Percentiles rank a stretch among this genome's conserved stretches.
Evolutionary conservation across 2,797 vertebrate genomes (phyloP).

Genomic region (Sciurus carolinensis): DNA sequence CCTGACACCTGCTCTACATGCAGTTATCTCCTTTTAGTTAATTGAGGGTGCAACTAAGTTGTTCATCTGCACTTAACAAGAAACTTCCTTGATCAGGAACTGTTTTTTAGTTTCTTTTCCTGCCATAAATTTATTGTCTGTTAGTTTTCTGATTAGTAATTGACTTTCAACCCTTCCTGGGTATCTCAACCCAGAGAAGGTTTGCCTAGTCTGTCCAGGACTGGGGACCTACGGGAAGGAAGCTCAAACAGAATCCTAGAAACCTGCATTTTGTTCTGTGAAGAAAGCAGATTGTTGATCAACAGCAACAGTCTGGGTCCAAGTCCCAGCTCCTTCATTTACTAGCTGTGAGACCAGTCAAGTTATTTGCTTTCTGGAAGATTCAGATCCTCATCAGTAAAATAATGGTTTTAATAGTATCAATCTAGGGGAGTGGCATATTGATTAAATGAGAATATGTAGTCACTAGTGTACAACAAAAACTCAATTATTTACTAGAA

Average conservation of each 20-base stretch:
- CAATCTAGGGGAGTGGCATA: not conserved
- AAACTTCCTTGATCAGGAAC: not conserved
- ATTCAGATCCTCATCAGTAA: conserved; percentile 18
- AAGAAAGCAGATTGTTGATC: not conserved
- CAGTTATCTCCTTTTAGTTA: not conserved
- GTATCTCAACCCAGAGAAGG: not conserved
- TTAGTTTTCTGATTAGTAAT: not conserved
- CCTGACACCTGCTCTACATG: not conserved
- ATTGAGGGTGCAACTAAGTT: not conserved
- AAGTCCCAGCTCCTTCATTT: not conserved
- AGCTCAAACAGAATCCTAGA: not conserved
- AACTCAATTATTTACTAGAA: not conserved
- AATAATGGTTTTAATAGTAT: not conserved
- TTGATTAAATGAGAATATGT: conserved; percentile 46
- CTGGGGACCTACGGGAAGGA: not conserved
- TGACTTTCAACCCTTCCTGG: not conserved
- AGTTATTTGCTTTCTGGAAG: conserved; percentile 18
- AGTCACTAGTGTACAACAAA: not conserved
- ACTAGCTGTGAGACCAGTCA: not conserved
- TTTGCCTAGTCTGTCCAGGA: not conserved
- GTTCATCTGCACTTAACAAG: not conserved
- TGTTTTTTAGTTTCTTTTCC: not conserved
- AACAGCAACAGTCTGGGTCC: not conserved
- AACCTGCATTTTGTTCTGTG: not conserved
- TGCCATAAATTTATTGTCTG: not conserved